phyloP scores from a whole-genome alignment of 2,797 vertebrate genomes.

The Muscicapa comitata region DNA sequence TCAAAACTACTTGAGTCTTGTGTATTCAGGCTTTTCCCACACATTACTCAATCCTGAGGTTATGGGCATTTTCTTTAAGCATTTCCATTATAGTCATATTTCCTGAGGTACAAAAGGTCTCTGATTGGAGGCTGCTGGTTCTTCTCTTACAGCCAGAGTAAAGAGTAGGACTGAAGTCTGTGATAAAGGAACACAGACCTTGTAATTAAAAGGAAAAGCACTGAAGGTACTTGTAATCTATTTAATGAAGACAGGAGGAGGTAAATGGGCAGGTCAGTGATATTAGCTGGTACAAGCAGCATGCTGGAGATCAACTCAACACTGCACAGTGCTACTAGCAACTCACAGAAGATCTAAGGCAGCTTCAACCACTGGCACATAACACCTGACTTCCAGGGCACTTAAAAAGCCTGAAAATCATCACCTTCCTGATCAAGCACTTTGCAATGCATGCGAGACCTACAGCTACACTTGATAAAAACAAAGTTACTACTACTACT shows the following conservation, averaged over 20 bases:
- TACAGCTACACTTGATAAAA: neutral
- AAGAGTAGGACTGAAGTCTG: neutral
- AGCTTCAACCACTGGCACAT: neutral
- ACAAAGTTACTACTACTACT: neutral
- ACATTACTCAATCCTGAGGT: neutral
- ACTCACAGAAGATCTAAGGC: neutral
- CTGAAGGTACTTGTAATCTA: neutral
- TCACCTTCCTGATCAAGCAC: neutral
- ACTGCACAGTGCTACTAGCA: neutral
- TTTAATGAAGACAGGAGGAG: neutral
- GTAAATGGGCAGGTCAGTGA: neutral
- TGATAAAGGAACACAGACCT: neutral
- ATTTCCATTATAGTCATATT: neutral
- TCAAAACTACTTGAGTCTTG: neutral
- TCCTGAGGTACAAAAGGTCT: neutral
- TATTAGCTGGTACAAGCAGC: neutral
- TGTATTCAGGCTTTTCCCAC: neutral
- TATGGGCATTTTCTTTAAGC: neutral
- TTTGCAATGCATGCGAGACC: fast-evolving
- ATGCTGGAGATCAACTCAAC: neutral
- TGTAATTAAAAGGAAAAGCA: neutral
- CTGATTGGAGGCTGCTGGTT: neutral
- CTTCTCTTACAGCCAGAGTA: neutral
- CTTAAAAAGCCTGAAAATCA: neutral
- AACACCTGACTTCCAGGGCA: neutral